phyloP scores from a whole-genome alignment of 2,113 vertebrate species.

The Charina bottae region DNA sequence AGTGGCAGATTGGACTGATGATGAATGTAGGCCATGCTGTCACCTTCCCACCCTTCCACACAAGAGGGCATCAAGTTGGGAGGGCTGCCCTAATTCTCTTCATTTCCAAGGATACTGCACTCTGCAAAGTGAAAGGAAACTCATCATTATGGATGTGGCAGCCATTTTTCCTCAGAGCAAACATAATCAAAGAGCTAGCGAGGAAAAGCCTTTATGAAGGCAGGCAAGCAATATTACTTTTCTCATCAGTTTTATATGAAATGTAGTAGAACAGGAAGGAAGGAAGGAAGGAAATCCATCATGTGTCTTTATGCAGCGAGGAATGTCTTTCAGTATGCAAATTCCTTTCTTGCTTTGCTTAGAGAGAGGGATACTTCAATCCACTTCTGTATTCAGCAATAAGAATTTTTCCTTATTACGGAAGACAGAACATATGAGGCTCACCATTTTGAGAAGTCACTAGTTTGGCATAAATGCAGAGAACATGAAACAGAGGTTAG shows the following conservation, averaged over 20 bases:
- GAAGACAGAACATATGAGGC: background rate
- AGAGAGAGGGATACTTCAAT: background rate
- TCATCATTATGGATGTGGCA: slow-evolving; percentile 5
- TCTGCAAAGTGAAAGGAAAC: slow-evolving; percentile 10
- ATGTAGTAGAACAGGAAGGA: background rate
- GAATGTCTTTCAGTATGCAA: background rate
- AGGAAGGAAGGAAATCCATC: background rate
- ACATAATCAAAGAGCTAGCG: background rate
- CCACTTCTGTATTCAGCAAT: background rate
- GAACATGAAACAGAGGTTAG: slow-evolving; percentile 15
- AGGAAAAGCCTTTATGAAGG: slow-evolving; percentile 9
- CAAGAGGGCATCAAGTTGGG: background rate
- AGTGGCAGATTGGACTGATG: background rate
- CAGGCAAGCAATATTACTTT: slow-evolving; percentile 11
- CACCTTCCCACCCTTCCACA: background rate
- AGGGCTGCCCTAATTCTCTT: background rate
- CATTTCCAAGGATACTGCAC: background rate
- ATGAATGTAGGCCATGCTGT: background rate
- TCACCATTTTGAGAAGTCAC: background rate
- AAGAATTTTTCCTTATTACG: background rate
- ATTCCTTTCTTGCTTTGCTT: background rate
- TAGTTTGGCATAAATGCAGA: background rate
- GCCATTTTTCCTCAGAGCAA: slow-evolving; percentile 14
- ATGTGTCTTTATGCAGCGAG: background rate
- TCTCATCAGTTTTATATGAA: slow-evolving; percentile 29